Percentiles rank a stretch among this genome's conserved stretches.
These are phyloP conservation scores for Lingula anatina DNA, from an alignment of 2,888 invertebrate genomes.

Conservation along the genomic window DNA sequence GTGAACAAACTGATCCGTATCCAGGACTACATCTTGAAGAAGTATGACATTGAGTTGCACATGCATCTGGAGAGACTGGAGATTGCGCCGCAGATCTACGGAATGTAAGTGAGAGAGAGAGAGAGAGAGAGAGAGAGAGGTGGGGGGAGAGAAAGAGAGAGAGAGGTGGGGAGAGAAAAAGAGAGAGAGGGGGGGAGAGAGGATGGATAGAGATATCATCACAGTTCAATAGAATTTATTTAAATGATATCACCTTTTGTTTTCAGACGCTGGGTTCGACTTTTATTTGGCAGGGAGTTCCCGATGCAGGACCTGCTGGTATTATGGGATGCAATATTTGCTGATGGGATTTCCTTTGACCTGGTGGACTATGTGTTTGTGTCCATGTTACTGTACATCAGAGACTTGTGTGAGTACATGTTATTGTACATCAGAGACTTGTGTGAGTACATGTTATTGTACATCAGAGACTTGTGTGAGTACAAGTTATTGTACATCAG, in stretches of 20 bases:
- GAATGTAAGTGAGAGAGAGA: slow-evolving; percentile 75
- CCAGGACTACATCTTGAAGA: slow-evolving; percentile 63
- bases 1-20: slow-evolving; percentile 54
- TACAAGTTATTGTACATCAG: neutral
- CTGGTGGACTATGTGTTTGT: slow-evolving; percentile 67
- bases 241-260: no score
- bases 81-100: slow-evolving; percentile 79
- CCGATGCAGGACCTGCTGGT: slow-evolving; percentile 70
- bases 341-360: slow-evolving; percentile 59
- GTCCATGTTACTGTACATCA: slow-evolving; percentile 70
- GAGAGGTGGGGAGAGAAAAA: no score
- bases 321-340: slow-evolving; percentile 79
- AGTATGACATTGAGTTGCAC: slow-evolving; percentile 61
- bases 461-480: neutral
- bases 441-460: no score
- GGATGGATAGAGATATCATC: no score
- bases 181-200: no score
- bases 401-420: slow-evolving; percentile 62
- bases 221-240: no score
- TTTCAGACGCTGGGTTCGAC: slow-evolving; percentile 73
- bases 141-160: no score
- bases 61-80: slow-evolving; percentile 67
- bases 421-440: no score
- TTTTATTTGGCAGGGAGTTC: slow-evolving; percentile 80
- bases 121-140: no score